Evolutionary conservation across 1,140 invertebrate genomes (phyloP).

Genomic region (Drosophila melanica): DNA sequence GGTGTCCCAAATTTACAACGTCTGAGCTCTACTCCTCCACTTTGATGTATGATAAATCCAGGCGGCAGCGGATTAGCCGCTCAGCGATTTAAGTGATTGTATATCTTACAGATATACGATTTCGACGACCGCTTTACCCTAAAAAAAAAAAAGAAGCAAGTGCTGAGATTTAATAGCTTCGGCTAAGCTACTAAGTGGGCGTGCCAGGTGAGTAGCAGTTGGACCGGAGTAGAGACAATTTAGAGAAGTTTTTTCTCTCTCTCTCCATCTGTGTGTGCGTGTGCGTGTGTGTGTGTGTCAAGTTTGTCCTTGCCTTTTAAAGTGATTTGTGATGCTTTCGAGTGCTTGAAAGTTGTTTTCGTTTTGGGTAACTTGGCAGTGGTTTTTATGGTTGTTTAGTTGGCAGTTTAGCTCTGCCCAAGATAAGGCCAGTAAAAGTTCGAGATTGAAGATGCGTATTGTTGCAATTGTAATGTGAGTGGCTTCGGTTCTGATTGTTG

Average conservation of each 20-base stretch:
- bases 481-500: conserved; percentile 8
- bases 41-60: conserved; percentile 49
- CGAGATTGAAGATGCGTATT: conserved; percentile 51
- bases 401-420: conserved; percentile 51
- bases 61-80: conserved; percentile 73
- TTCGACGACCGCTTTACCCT: conserved; percentile 27
- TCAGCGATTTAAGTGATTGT: conserved; percentile 81
- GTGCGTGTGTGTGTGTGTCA: conserved; percentile 10
- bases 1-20: conserved; percentile 11
- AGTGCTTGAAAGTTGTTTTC: conserved; percentile 70
- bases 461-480: conserved; percentile 48
- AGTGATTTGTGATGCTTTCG: conserved; percentile 77
- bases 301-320: conserved; percentile 78
- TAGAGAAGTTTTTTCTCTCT: conserved; percentile 12
- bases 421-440: conserved; percentile 48
- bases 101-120: conserved; percentile 80
- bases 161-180: conserved; percentile 77
- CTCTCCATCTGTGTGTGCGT: neutral
- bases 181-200: conserved; percentile 53
- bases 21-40: conserved; percentile 8
- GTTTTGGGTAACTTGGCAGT: conserved; percentile 54
- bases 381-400: conserved; percentile 68
- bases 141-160: conserved; percentile 40
- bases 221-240: conserved; percentile 15
- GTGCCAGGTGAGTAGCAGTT: conserved; percentile 27